Percentiles rank a stretch among this genome's conserved stretches.
Evolutionary conservation across 1,140 invertebrate species (phyloP).

Genomic region (Cecropterus lyciades): DNA sequence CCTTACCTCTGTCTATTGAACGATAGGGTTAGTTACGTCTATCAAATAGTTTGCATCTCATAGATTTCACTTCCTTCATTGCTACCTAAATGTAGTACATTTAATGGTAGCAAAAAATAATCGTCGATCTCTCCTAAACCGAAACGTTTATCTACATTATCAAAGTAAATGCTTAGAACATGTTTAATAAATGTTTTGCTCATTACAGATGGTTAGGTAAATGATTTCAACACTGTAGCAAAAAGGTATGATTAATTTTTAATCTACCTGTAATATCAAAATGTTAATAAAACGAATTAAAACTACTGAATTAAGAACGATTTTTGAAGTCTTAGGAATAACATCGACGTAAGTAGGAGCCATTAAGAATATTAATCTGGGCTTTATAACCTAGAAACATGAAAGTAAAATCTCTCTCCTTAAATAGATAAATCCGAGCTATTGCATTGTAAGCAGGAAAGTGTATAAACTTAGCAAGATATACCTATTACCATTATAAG

Average conservation of each 20-base stretch:
- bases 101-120: no score
- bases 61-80: not conserved
- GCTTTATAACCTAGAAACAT: slow-evolving; percentile 43
- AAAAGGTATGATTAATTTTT: no score
- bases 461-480: not conserved
- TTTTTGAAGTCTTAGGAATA: slow-evolving; percentile 1
- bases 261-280: no score
- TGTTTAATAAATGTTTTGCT: no score
- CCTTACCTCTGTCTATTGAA: slow-evolving; percentile 14
- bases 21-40: slow-evolving; percentile 15
- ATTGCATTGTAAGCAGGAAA: slow-evolving; percentile 17
- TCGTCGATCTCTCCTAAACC: no score
- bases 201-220: no score
- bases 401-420: slow-evolving; percentile 58
- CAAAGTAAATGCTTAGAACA: no score
- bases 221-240: no score
- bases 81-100: no score
- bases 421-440: slow-evolving; percentile 57
- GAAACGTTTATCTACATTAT: no score
- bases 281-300: no score
- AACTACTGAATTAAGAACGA: not conserved
- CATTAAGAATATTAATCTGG: slow-evolving; percentile 49
- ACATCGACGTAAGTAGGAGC: slow-evolving; percentile 37
- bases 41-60: not conserved
- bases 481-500: no score